Base-by-base conservation (phyloP, 2,797 vertebrate species). In the Anniella stebbinsi region DNA sequence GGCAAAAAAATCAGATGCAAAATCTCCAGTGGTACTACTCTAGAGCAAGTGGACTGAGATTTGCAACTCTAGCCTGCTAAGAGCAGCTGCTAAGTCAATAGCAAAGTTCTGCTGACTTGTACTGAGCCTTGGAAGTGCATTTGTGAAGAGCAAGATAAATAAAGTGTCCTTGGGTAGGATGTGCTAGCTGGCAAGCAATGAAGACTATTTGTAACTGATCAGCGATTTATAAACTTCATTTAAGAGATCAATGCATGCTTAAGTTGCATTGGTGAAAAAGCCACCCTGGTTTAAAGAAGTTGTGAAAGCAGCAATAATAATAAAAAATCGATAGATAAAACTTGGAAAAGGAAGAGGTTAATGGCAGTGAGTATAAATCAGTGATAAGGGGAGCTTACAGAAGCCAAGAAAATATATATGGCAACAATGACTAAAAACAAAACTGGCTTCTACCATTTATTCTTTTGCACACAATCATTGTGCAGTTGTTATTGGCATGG, bases 271-370 rank as follows among this genome's bases (percentile, higher is more conserved):
- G 89, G 86, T 87, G 80, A 87, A 70, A 87, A 87, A 87, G 63
- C 80, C 63, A 87, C 48, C 81, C 48, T 57, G 23, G 60, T 70
- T 84, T 87, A 87, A 87, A 90, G 63, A 87, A 76, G 89, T 87
- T 77, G 72, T 90, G 89, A 83, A 60, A 87, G 86, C 72, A 82
- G 80, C 86, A 90, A 87, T 87, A 90, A 90, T 90, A 87, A 87
- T n/a, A 45, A 45, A 90, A 87, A 90, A 90, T 90, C 89, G 87
- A 90, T 90, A 87, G 69, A 90, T 85, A 85, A 90, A 90, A 87
- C 80, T 77, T 84, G 82, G 82, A 51, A 88, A 88, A 91, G 87
- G 87, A 85, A 87, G n/a, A 51, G 7, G 90, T 88, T 85, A 90
- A 90, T 90, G 89, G 63, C 48, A 84, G 86, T 84, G 86, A 77